Evolutionary conservation across 2,113 vertebrate genomes (phyloP), one percentile per base, ranked within the genome.

Genomic region (Tinamus guttatus): DNA sequence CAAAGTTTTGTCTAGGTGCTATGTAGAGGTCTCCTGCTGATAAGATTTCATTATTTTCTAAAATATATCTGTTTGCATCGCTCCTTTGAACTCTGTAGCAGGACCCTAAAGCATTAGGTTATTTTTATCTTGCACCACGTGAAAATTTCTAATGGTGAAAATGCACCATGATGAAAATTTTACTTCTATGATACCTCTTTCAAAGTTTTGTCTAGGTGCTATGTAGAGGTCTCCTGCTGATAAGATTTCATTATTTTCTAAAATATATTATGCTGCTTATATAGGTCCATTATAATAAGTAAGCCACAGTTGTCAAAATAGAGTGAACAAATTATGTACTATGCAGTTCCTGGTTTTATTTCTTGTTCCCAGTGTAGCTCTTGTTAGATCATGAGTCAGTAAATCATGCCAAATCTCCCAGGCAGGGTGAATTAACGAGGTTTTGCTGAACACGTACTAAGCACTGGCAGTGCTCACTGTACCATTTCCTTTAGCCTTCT

Each of bases 361-460:
- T 71, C 76, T 79, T 59, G 38, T 86, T 95, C 79, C 68, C 60
- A 86, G 81, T 43, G 7, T 68, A 93, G 71, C 67, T 64, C 56
- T 81, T 81, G 18, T 10, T 90, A 83, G 89, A 93, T 92, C 92
- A 71, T 30, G 62, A 91, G 70, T 90, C 85, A 88, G 49, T 95
- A 94, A 92, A 88, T 95, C 96, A 90, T 11, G 63, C 67, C 11
- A 17, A 52, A 27, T 74, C 77, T 82, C 77, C 52, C 81, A 56
- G 64, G 84, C 70, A 88, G 80, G 63, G 47, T 69, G 73, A 82
- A 94, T 84, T 91, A 81, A 96, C 81, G 79, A 91, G 82, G 6
- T 94, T 90, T 94, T 93, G 86, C 85, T 93, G 85, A 88, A 90
- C 76, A 13, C 78, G 36, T 11, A 81, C 75, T 96, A 94, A 85